Conservation (phyloP, 2,888 invertebrate genomes). For the Hyalella azteca region DNA sequence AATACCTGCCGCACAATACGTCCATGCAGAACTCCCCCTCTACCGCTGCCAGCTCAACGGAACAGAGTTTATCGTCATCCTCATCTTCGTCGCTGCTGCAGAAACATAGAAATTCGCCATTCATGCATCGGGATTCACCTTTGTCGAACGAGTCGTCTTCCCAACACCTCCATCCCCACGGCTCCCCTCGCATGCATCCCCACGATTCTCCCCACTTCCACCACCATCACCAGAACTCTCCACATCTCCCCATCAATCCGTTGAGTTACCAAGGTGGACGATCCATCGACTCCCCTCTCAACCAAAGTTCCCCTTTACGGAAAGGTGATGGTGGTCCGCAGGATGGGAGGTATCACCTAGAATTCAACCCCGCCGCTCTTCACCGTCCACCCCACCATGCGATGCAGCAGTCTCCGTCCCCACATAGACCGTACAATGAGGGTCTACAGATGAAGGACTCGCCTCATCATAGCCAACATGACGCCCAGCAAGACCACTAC, state of each 20-base stretch:
- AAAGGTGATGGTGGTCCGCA: background rate
- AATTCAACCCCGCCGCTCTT: background rate
- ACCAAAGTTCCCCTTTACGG: conserved; percentile 11
- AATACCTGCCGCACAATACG: background rate
- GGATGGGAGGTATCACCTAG: background rate
- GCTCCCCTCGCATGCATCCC: conserved; percentile 27
- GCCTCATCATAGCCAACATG: conserved; percentile 21
- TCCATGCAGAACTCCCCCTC: conserved; percentile 17
- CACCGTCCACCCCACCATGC: conserved; percentile 18
- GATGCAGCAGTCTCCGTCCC: conserved; percentile 30
- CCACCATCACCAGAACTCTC: conserved; percentile 35
- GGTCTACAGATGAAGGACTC: conserved; percentile 7
- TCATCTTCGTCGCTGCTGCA: background rate
- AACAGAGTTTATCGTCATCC: background rate
- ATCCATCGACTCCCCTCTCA: conserved; percentile 29
- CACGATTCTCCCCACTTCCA: conserved; percentile 37
- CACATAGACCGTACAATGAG: conserved; percentile 5
- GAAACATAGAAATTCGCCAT: conserved; percentile 30
- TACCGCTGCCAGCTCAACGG: background rate
- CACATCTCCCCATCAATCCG: conserved; percentile 20
- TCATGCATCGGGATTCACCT: conserved; percentile 33
- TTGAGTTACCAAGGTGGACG: background rate
- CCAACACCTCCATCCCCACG: conserved; percentile 23
- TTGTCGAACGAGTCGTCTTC: conserved; percentile 23
- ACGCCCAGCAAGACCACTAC: conserved; percentile 18